Evolutionary conservation across 2,888 invertebrate genomes (phyloP).

Genomic region (Orgyia antiqua): DNA sequence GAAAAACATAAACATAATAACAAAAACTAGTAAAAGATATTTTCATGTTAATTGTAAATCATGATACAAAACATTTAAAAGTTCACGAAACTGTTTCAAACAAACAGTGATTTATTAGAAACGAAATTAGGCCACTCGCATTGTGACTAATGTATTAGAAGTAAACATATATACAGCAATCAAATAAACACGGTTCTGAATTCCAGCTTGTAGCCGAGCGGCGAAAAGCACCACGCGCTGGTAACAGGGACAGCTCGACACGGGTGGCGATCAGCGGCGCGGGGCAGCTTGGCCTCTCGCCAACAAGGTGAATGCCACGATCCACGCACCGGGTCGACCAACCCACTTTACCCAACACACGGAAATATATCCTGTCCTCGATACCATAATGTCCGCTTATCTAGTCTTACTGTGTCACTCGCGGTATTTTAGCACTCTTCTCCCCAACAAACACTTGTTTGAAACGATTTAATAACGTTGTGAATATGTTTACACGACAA

Average conservation of each 20-base stretch:
- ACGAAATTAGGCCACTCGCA: slow-evolving; percentile 25
- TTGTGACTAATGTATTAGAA: slow-evolving; percentile 27
- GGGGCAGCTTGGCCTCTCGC: slow-evolving; percentile 49
- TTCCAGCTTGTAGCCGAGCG: slow-evolving; percentile 16
- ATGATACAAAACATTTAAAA: slow-evolving; percentile 15
- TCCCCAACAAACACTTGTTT: slow-evolving; percentile 26
- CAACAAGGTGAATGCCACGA: slow-evolving; percentile 78
- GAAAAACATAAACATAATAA: slow-evolving; percentile 3
- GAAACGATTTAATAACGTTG: slow-evolving; percentile 20
- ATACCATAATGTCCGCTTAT: slow-evolving; percentile 38
- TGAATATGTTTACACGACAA: slow-evolving; percentile 24
- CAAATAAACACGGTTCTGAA: slow-evolving; percentile 26
- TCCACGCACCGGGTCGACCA: slow-evolving; percentile 58
- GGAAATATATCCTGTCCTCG: slow-evolving; percentile 43
- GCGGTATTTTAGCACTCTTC: slow-evolving; percentile 25
- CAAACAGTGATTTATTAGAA: slow-evolving; percentile 22
- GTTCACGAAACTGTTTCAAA: slow-evolving; percentile 18
- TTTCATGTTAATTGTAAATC: slow-evolving; percentile 18
- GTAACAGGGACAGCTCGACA: slow-evolving; percentile 27
- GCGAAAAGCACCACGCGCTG: slow-evolving; percentile 14
- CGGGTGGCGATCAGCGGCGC: slow-evolving; percentile 31
- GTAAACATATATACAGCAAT: slow-evolving; percentile 24
- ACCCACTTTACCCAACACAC: slow-evolving; percentile 64
- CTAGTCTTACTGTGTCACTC: slow-evolving; percentile 29
- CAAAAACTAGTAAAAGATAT: slow-evolving; percentile 14